Base-by-base conservation (phyloP, 2,113 vertebrate genomes). In the Bufo bufo region DNA sequence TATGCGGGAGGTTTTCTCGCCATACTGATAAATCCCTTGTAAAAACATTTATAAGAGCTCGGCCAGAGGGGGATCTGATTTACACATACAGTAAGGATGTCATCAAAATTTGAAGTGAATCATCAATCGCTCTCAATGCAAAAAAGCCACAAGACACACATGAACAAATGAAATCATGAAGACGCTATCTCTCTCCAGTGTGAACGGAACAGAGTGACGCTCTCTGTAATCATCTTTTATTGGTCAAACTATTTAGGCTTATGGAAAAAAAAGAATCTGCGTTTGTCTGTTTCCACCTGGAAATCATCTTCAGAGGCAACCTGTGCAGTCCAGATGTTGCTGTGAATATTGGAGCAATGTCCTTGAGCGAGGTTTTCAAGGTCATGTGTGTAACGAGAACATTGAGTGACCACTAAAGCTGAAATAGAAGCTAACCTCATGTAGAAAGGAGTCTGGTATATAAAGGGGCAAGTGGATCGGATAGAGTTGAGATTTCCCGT, bases 71-170 rank as follows among this genome's bases (percentile, higher is more conserved):
- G 43, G 69, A 82, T 54, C 78, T 87, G 66, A 87, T 87, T 87
- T 87, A 87, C 82, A 75, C 65, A 63, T 82, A 74, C 50, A 61
- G 86, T 87, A 74, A 82, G 78, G 72, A 87, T 75, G 86, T 82
- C 86, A 87, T 87, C 86, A 87, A 87, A 82, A 61, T 82, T 72
- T 82, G 82, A 87, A 87, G 86, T 87, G 86, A 87, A 87, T 87
- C 78, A 87, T 87, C 78, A 87, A 87, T 87, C 66, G 23, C 75
- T 16, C 20, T 54, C 56, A 56, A 14, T 50, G 80, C 43, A 61
- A 54, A 74, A 77, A 59, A 61, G 72, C 79, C 77, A 52, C 54
- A 82, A 52, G 86, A 77, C 59, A 52, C 69, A 6, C 9, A 61
- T 59, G 45, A 58, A 66, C 77, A 87, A 71, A 79, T 69, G 11